phyloP scores from a whole-genome alignment of 2,113 vertebrate species.

The Thamnophis sirtalis region DNA sequence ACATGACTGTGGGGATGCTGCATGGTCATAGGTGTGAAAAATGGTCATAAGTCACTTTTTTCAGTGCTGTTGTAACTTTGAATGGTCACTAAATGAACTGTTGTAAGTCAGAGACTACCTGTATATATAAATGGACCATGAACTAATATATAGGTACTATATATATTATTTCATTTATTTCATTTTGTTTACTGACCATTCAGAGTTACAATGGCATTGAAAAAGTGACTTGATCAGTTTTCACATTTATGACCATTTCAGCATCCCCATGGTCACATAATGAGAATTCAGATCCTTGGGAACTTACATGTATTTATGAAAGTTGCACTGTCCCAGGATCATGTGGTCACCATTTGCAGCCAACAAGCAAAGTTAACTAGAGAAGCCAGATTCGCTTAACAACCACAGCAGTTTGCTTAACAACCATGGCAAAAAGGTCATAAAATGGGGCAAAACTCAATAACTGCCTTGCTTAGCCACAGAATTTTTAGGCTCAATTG shows the following conservation, averaged over 20 bases:
- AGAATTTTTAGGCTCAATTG: background rate
- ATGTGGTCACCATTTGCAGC: background rate
- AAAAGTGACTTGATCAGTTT: no score
- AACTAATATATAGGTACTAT: background rate
- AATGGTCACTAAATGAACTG: background rate
- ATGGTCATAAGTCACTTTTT: background rate
- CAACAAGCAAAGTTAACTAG: background rate
- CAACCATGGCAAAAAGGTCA: background rate
- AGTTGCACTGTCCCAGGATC: no score
- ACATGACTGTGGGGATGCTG: background rate
- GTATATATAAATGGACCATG: background rate
- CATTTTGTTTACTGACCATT: no score
- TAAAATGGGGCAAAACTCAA: background rate
- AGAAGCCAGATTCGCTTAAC: background rate
- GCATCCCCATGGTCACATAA: no score
- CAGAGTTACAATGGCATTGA: no score
- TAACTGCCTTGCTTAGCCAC: background rate
- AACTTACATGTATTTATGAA: no score
- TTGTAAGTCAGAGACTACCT: no score
- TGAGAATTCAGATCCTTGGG: no score
- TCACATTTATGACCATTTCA: no score
- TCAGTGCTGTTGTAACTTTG: background rate
- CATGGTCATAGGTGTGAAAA: background rate
- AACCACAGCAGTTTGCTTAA: background rate
- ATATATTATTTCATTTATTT: no score